A percentile compares a stretch with the other conserved stretches of the same genome.
Evolutionary conservation across 2,113 vertebrate species (phyloP).

Genomic region (Bagarius yarrelli): DNA sequence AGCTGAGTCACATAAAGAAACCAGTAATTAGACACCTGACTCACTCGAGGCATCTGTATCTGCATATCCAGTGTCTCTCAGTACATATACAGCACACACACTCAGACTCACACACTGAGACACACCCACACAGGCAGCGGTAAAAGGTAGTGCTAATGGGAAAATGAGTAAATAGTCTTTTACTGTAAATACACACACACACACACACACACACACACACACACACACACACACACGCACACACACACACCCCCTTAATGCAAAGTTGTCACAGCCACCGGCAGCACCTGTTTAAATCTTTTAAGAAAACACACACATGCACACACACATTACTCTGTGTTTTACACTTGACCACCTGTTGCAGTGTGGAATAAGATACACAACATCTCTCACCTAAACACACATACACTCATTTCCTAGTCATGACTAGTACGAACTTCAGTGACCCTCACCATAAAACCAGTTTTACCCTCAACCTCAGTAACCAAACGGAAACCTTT

Average conservation of each 20-base stretch:
- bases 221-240: background rate
- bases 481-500: background rate
- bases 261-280: conserved; percentile 25
- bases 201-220: conserved; percentile 1
- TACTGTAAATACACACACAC: background rate
- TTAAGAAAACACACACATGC: conserved; percentile 15
- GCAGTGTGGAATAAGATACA: conserved; percentile 19
- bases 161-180: background rate
- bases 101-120: background rate
- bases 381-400: conserved; percentile 20
- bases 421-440: background rate
- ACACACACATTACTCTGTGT: conserved; percentile 8
- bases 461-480: background rate
- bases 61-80: background rate
- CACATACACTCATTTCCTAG: background rate
- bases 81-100: background rate
- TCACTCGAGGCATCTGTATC: background rate
- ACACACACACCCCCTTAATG: conserved; percentile 9
- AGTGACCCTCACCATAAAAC: background rate
- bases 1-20: conserved; percentile 2
- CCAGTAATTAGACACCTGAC: conserved; percentile 1
- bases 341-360: conserved; percentile 42
- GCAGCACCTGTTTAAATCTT: conserved; percentile 41
- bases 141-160: conserved; percentile 6
- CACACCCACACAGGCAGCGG: background rate